Evolutionary conservation across 2,888 invertebrate genomes (phyloP).

Genomic region (Habrosyne pyritoides): DNA sequence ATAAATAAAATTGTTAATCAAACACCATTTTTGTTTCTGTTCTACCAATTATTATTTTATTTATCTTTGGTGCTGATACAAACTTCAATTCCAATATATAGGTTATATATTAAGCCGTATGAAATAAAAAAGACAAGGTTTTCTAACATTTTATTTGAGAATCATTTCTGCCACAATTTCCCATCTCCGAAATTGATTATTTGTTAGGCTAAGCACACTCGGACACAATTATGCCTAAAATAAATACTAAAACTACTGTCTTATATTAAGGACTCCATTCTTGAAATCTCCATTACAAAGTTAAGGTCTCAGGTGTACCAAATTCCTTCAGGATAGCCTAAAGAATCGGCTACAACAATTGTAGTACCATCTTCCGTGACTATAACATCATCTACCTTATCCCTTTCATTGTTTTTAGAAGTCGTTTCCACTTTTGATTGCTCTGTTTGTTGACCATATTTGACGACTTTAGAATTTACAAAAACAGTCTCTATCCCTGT

Average conservation of each 20-base stretch:
- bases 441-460: constrained; percentile 42
- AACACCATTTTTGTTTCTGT: not conserved
- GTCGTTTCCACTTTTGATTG: constrained; percentile 6
- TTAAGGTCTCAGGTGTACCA: constrained; percentile 9
- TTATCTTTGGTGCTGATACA: no score
- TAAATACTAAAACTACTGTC: not conserved
- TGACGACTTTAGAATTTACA: constrained; percentile 65
- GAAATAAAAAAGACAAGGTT: not conserved
- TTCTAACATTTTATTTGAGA: not conserved
- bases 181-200: no score
- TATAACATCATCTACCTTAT: constrained; percentile 11
- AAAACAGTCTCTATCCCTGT: constrained; percentile 59
- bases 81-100: no score
- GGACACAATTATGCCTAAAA: not conserved
- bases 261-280: no score
- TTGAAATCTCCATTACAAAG: constrained; percentile 8
- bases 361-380: constrained; percentile 25
- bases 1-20: not conserved
- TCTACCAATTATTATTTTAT: not conserved
- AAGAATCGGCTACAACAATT: constrained; percentile 43
- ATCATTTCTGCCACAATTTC: not conserved
- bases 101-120: no score
- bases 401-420: not conserved
- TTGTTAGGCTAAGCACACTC: no score
- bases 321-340: constrained; percentile 24